phyloP scores from a whole-genome alignment of 2,113 vertebrate species.

The Malurus alboscapulatus region DNA sequence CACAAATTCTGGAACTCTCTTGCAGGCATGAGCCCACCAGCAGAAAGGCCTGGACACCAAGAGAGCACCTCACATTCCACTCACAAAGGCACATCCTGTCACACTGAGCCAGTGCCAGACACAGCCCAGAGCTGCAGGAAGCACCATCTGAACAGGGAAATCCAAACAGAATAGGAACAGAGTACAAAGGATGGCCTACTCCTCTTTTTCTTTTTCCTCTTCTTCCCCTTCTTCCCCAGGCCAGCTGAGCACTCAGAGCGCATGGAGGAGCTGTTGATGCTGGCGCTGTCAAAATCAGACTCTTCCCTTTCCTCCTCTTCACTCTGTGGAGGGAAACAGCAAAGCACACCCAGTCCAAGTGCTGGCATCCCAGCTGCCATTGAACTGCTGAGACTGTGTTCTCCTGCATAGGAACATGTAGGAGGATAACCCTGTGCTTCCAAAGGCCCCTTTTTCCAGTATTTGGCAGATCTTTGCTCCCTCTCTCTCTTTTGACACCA shows the following conservation, averaged over 20 bases:
- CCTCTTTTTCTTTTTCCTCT: constrained; percentile 91
- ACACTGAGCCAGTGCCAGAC: not conserved
- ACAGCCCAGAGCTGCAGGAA: not conserved
- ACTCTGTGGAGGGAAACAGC: constrained; percentile 75
- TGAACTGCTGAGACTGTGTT: not conserved
- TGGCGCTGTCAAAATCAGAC: constrained; percentile 93
- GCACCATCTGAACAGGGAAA: not conserved
- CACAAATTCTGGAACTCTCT: not conserved
- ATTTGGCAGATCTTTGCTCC: not conserved
- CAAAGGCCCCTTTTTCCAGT: not conserved
- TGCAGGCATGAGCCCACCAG: not conserved
- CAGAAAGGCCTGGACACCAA: not conserved
- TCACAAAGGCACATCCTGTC: not conserved
- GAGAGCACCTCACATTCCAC: not conserved
- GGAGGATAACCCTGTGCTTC: no score
- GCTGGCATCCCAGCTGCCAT: not conserved
- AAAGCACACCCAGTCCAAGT: not conserved
- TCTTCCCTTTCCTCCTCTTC: constrained; percentile 96
- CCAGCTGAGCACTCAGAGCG: constrained; percentile 86
- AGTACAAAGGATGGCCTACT: constrained; percentile 75
- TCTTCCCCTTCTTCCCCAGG: constrained; percentile 86
- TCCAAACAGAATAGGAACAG: not conserved
- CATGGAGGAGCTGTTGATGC: constrained; percentile 93
- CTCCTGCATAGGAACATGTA: accelerated
- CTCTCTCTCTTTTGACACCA: accelerated